Evolutionary conservation across 2,888 invertebrate species (phyloP).

Genomic region (Ctenicera cuprea): DNA sequence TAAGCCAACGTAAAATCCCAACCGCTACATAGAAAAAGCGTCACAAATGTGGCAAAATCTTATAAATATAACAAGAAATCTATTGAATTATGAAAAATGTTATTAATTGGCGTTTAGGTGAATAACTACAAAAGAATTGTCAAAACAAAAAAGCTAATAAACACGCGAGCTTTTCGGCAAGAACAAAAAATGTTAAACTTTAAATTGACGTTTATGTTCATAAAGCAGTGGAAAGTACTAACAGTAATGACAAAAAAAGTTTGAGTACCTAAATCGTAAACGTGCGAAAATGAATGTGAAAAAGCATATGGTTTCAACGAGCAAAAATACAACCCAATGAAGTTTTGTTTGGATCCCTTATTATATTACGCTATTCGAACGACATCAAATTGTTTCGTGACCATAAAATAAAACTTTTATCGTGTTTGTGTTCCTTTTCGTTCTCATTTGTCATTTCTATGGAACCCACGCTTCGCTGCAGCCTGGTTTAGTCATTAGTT

Average conservation of each 20-base stretch:
- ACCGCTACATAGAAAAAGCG: too few relatives aligned
- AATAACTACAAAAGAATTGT: too few relatives aligned
- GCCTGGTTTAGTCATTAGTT: slow-evolving; percentile 55
- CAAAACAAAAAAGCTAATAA: too few relatives aligned
- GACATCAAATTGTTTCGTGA: slow-evolving; percentile 54
- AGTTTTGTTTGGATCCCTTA: slow-evolving; percentile 46
- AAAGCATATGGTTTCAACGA: slow-evolving; percentile 31
- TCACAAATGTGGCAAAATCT: too few relatives aligned
- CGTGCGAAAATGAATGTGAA: slow-evolving; percentile 38
- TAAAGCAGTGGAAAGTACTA: too few relatives aligned
- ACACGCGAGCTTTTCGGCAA: too few relatives aligned
- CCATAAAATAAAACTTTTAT: slow-evolving; percentile 54
- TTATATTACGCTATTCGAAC: slow-evolving; percentile 49
- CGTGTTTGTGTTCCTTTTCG: slow-evolving; percentile 54
- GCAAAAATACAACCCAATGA: slow-evolving; percentile 38
- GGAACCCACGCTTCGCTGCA: slow-evolving; percentile 51
- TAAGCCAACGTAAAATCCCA: too few relatives aligned
- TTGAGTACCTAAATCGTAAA: background rate
- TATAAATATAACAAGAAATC: too few relatives aligned
- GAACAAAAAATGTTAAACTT: too few relatives aligned
- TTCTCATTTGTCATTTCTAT: slow-evolving; percentile 54
- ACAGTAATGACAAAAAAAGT: background rate
- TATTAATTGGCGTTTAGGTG: too few relatives aligned
- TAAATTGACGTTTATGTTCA: too few relatives aligned
- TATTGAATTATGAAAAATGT: too few relatives aligned